These are phyloP conservation scores for Syngnathus typhle DNA, from an alignment of 2,113 vertebrate species.

Conservation along the genomic window DNA sequence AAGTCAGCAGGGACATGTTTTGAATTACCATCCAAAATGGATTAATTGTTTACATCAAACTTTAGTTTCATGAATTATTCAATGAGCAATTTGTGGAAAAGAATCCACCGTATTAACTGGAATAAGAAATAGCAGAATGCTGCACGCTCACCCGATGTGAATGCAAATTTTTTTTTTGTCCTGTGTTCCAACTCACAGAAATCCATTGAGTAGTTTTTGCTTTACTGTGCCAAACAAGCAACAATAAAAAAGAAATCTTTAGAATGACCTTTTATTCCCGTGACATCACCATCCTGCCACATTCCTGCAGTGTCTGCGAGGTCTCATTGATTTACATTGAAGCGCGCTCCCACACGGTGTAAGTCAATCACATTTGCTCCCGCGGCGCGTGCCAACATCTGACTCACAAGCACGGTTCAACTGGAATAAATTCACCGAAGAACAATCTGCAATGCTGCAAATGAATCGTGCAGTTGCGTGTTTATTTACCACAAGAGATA, in stretches of 20 bases:
- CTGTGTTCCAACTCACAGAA: not conserved
- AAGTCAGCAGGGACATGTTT: too few species aligned
- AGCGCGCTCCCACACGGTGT: not conserved
- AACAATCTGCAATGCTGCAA: not conserved
- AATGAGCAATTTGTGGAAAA: not conserved
- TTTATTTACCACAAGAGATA: not conserved
- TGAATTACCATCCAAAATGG: too few species aligned
- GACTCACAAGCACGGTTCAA: not conserved
- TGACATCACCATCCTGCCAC: not conserved
- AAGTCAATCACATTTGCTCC: constrained; percentile 5
- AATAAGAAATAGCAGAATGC: not conserved
- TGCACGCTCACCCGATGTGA: not conserved
- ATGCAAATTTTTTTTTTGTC: not conserved
- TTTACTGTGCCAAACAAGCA: not conserved
- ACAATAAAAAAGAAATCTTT: not conserved
- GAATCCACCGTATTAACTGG: not conserved
- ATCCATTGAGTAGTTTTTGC: not conserved
- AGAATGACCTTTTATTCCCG: not conserved
- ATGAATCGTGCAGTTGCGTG: not conserved
- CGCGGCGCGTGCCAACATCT: not conserved
- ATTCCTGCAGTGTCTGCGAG: not conserved
- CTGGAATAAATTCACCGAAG: not conserved
- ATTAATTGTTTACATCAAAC: too few species aligned
- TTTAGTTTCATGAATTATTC: too few species aligned
- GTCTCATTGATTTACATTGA: constrained; percentile 2